Evolutionary conservation across 2,113 vertebrate genomes (phyloP).

Genomic region (Apaloderma vittatum): DNA sequence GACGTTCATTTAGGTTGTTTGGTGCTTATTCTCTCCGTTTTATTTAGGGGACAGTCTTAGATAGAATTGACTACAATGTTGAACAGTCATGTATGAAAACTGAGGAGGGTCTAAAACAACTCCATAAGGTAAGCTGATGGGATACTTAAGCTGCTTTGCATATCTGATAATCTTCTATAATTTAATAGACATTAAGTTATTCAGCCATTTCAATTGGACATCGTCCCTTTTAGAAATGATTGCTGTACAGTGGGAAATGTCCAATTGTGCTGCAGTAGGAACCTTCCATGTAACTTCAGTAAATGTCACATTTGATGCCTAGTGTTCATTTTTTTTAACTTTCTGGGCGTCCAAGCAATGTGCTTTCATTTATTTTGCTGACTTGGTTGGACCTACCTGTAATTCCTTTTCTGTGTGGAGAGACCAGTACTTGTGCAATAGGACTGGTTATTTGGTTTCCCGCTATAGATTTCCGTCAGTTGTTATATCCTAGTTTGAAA

Average conservation of each 20-base stretch:
- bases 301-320: neutral
- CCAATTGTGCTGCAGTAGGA: neutral
- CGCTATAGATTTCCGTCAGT: neutral
- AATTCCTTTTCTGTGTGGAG: neutral
- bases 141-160: neutral
- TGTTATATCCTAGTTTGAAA: neutral
- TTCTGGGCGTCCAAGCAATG: neutral
- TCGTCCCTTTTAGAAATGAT: neutral
- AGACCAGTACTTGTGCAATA: neutral
- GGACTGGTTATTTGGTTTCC: neutral
- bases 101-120: conserved; percentile 94
- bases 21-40: conserved; percentile 8
- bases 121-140: conserved; percentile 90
- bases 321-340: neutral
- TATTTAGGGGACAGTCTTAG: conserved; percentile 93
- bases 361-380: neutral
- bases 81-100: conserved; percentile 97
- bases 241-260: neutral
- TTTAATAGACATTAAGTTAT: neutral
- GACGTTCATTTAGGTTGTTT: neutral
- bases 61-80: conserved; percentile 98
- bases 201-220: neutral
- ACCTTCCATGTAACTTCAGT: neutral
- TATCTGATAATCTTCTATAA: neutral
- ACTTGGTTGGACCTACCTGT: neutral